phyloP scores from a whole-genome alignment of 2,113 vertebrate species.

The Corynorhinus townsendii region DNA sequence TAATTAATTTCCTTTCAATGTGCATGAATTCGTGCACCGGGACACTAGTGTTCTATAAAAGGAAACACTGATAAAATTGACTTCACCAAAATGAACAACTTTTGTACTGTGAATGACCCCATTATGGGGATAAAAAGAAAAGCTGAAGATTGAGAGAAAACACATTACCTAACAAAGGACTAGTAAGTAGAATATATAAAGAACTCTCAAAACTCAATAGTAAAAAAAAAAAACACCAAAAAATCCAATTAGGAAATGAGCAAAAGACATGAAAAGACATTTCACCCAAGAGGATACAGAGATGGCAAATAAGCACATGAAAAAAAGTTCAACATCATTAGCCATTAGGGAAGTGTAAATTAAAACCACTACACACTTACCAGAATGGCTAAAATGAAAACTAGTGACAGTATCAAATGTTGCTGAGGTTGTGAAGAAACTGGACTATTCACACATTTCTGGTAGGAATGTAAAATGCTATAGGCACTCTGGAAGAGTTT shows the following conservation, averaged over 20 bases:
- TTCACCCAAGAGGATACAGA: not conserved
- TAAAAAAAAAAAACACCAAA: not conserved
- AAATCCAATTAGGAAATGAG: not conserved
- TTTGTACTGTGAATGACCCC: not conserved
- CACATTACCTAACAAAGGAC: not conserved
- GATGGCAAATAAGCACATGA: not conserved
- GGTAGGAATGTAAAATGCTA: not conserved
- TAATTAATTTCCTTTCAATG: no score
- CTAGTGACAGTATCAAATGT: not conserved
- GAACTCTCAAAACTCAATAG: conserved; percentile 13
- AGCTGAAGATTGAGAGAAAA: conserved; percentile 16
- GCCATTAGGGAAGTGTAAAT: not conserved
- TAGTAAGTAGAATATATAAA: not conserved
- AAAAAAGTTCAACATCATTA: not conserved
- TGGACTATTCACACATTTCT: not conserved
- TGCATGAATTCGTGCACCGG: no score
- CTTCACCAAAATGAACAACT: not conserved
- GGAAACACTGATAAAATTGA: not conserved
- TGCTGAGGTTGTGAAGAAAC: not conserved
- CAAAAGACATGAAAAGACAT: not conserved
- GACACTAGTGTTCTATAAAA: not conserved
- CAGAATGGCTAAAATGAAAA: conserved; percentile 4
- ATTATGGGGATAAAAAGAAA: conserved; percentile 3
- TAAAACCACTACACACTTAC: not conserved
- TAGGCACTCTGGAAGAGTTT: not conserved